Evolutionary conservation across 2,797 vertebrate genomes (phyloP), one percentile per base, ranked within the genome.

Genomic region (Lepilemur ruficaudatus): DNA sequence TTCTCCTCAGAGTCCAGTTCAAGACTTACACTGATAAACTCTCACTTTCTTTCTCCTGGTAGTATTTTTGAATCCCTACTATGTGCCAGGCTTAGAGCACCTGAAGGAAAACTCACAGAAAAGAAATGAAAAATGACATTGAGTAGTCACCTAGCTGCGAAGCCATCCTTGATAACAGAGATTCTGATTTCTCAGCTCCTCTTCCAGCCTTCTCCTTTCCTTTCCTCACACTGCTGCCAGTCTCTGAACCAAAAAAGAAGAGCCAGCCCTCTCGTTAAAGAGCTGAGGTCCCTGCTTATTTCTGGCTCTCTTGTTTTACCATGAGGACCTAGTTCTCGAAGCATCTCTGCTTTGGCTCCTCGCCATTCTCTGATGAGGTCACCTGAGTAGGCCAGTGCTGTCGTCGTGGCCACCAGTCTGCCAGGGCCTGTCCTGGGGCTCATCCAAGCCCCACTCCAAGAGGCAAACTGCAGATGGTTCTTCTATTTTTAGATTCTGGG

Each of bases 401-500:
- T 79, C 90, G 72, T 20, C 3, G 11, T 0, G 17, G 94, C 38
- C 76, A 95, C 97, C 72, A 93, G 93, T 75, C 83, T 94, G 46
- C 63, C n/a, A 87, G 61, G 79, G 80, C 30, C 93, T 95, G 67
- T 95, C 76, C 65, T 84, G 82, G 69, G 94, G 61, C 50, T 95
- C 17, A 50, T 75, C 69, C 55, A 96, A 88, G 50, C n/a, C 38
- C 52, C 88, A 80, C 75, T 97, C 79, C 43, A 61, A 67, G 63
- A 95, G 89, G 55, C 83, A 92, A 96, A 92, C 43, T 92, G 93
- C 96, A 98, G 97, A 97, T 97, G 98, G 89, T 23, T 89, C 89
- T 96, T 97, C 96, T 97, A 97, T 96, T 96, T 98, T 97, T 97
- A 97, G 95, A 63, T 84, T 43, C 70, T 88, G 80, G 86, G 57